Percentiles rank a stretch among this genome's conserved stretches.
Evolutionary conservation across 2,113 vertebrate species (phyloP).

Genomic region (Heteronetta atricapilla): DNA sequence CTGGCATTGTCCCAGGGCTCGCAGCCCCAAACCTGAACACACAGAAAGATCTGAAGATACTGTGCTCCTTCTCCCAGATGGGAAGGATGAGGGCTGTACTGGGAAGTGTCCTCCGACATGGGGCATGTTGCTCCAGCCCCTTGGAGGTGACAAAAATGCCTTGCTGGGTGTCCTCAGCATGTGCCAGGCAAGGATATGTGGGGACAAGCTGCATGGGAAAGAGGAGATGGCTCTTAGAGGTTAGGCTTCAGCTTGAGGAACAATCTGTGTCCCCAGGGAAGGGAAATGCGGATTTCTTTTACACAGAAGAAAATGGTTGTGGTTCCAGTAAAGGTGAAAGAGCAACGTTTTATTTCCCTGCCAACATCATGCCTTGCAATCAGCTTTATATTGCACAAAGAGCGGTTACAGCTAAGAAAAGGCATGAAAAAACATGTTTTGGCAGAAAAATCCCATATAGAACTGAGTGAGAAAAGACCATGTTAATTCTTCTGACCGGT

Average conservation of each 20-base stretch:
- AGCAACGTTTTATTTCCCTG: not conserved
- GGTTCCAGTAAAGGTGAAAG: not conserved
- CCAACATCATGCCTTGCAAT: not conserved
- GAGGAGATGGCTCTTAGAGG: rapidly evolving
- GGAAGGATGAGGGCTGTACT: not conserved
- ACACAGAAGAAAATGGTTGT: not conserved
- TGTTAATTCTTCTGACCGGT: not conserved
- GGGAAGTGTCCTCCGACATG: not conserved
- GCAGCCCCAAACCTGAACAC: not conserved
- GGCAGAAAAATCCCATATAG: not conserved
- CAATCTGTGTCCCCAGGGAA: not conserved
- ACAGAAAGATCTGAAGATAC: not conserved
- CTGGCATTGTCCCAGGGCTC: not conserved
- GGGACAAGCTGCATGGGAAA: not conserved
- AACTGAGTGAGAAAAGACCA: not conserved
- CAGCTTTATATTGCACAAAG: not conserved
- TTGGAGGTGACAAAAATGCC: not conserved
- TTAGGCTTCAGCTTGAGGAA: not conserved
- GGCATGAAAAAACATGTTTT: not conserved
- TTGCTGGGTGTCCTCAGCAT: not conserved
- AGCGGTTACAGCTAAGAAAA: not conserved
- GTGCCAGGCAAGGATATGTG: not conserved
- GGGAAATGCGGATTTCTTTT: not conserved
- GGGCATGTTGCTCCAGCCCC: not conserved
- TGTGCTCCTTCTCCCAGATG: not conserved